Percentiles rank a stretch among this genome's conserved stretches.
These are phyloP conservation scores for Labeo calbasu DNA, from an alignment of 2,797 vertebrate species.

Conservation along the genomic window DNA sequence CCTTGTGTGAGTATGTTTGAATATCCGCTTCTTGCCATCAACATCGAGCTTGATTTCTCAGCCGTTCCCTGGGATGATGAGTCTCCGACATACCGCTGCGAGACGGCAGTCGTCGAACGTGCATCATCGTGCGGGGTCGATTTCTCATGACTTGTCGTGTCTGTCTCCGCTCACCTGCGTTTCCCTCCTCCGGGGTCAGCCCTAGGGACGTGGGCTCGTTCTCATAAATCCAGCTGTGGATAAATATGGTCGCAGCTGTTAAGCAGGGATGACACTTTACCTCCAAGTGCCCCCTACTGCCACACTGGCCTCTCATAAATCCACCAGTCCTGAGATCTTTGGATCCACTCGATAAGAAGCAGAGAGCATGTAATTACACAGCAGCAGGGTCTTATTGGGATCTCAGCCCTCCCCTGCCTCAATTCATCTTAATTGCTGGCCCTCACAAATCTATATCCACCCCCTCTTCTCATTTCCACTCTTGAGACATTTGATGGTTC, in stretches of 20 bases:
- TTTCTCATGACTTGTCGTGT: slow-evolving; percentile 18
- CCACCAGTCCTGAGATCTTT: slow-evolving; percentile 48
- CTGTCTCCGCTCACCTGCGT: slow-evolving; percentile 20
- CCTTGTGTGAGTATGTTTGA: neutral
- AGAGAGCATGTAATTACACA: slow-evolving; percentile 53
- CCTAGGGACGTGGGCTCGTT: neutral
- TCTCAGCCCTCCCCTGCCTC: slow-evolving; percentile 30
- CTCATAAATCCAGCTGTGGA: slow-evolving; percentile 69
- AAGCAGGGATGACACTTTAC: slow-evolving; percentile 70
- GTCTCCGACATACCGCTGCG: neutral
- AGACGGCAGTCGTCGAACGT: neutral
- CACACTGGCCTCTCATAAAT: slow-evolving; percentile 66
- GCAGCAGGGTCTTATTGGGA: slow-evolving; percentile 45
- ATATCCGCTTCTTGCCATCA: slow-evolving; percentile 3
- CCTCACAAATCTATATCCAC: slow-evolving; percentile 48
- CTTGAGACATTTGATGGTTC: slow-evolving; percentile 32
- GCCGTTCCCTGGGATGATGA: slow-evolving; percentile 6
- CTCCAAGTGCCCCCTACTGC: slow-evolving; percentile 69
- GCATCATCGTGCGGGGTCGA: slow-evolving; percentile 32
- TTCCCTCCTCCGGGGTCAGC: slow-evolving; percentile 40
- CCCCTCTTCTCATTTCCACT: slow-evolving; percentile 19
- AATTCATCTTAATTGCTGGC: slow-evolving; percentile 53
- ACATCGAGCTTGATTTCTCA: slow-evolving; percentile 17
- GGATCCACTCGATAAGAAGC: slow-evolving; percentile 46
- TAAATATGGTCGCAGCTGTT: slow-evolving; percentile 74